phyloP scores from a whole-genome alignment of 2,888 invertebrate genomes.

The Bugulina stolonifera region DNA sequence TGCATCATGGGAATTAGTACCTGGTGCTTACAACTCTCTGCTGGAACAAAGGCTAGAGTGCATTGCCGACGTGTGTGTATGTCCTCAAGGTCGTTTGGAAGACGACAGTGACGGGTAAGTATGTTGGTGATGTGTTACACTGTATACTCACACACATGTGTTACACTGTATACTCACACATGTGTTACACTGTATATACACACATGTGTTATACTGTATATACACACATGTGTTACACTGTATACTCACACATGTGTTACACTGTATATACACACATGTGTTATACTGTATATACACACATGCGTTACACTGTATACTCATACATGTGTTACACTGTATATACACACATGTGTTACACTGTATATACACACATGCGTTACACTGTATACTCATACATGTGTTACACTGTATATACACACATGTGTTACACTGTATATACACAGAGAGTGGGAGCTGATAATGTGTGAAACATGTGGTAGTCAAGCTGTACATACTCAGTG shows the following conservation, averaged over 20 bases:
- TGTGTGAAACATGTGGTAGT: conserved; percentile 59
- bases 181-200: too few species aligned
- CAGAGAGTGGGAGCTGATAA: conserved; percentile 58
- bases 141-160: too few species aligned
- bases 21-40: conserved; percentile 70
- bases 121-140: too few species aligned
- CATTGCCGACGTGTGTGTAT: conserved; percentile 60
- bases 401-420: not conserved
- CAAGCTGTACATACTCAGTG: conserved; percentile 58
- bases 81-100: conserved; percentile 59
- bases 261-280: too few species aligned
- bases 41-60: conserved; percentile 63
- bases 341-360: not conserved
- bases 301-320: not conserved
- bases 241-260: too few species aligned
- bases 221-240: too few species aligned
- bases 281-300: not conserved
- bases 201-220: too few species aligned
- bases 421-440: not conserved
- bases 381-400: too few species aligned
- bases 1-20: conserved; percentile 74
- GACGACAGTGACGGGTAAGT: conserved; percentile 39
- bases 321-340: too few species aligned
- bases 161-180: too few species aligned
- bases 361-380: not conserved